phyloP scores from a whole-genome alignment of 2,888 invertebrate genomes.

The Galerucella nymphaeae region DNA sequence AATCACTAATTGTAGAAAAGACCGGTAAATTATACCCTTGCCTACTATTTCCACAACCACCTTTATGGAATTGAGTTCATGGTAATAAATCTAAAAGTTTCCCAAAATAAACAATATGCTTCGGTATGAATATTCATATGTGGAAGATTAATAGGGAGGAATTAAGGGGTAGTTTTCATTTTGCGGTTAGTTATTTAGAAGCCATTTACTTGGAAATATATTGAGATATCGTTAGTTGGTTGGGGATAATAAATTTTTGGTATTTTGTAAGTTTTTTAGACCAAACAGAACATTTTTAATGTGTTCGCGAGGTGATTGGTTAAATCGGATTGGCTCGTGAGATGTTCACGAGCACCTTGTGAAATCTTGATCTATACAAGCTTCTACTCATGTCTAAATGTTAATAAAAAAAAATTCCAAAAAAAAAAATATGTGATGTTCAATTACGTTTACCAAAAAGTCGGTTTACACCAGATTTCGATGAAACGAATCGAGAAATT shows the following conservation, averaged over 20 bases:
- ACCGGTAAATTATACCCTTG: conserved; percentile 31
- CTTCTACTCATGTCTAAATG: no score
- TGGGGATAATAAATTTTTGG: no score
- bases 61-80: conserved; percentile 21
- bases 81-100: conserved; percentile 35
- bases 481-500: not conserved
- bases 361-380: no score
- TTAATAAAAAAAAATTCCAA: no score
- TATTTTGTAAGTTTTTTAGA: no score
- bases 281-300: no score
- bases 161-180: conserved; percentile 20
- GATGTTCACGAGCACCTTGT: no score
- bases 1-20: conserved; percentile 38
- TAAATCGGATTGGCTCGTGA: no score
- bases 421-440: no score
- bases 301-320: no score
- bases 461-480: not conserved
- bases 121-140: conserved; percentile 30
- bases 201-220: conserved; percentile 8
- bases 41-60: conserved; percentile 18
- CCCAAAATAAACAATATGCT: conserved; percentile 33
- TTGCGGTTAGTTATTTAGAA: not conserved
- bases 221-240: not conserved
- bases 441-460: no score
- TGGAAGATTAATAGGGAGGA: conserved; percentile 18